Base-by-base conservation (phyloP, 2,888 invertebrate species). In the Neocrepidodera transversa region DNA sequence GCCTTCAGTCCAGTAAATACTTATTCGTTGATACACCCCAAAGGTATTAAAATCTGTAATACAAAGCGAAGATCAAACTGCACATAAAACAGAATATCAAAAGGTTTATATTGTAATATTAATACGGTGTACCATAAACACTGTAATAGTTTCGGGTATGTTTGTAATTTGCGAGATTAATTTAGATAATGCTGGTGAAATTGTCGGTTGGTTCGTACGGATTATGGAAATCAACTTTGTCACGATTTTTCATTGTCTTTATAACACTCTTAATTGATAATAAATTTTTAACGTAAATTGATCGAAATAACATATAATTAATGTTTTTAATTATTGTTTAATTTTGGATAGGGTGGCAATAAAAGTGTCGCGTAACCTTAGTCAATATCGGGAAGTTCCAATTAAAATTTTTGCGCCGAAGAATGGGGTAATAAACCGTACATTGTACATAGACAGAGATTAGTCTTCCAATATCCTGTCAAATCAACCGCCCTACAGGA, bases 391-490 rank as follows among this genome's bases (percentile, higher is more conserved):
- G 40, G 26, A 38, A 35, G 11, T 58, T 58, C 45, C 48, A 58
- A 58, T 58, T 58, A 54, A 54, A 54, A 54, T 54, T 54, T 54
- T 54, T 54, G 35, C 36, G 17, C 36, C 53, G n/a, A 47, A 58
- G 52, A 58, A 58, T 53, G 40, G 48, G 53, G 58, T 53, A 58
- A 58, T 58, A 53, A 58, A 58, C 47, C 53, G 58, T 52, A 58
- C 35, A 58, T 58, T 58, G 52, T 58, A 47, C 48, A 42, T 28
- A 58, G 73, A 77, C 77, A 76, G 73, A 76, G 77, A 77, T 77
- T 76, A 75, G 77, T 77, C 75, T 75, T 71, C 73, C 75, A 77
- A 77, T 78, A 77, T 77, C 76, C 78, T 76, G 75, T 70, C 72
- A 70, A 74, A 74, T 70, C 62, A 67, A 68, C 66, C 71, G 68